These are phyloP conservation scores for Ursus arctos DNA, from an alignment of 2,113 vertebrate species.

Conservation along the genomic window DNA sequence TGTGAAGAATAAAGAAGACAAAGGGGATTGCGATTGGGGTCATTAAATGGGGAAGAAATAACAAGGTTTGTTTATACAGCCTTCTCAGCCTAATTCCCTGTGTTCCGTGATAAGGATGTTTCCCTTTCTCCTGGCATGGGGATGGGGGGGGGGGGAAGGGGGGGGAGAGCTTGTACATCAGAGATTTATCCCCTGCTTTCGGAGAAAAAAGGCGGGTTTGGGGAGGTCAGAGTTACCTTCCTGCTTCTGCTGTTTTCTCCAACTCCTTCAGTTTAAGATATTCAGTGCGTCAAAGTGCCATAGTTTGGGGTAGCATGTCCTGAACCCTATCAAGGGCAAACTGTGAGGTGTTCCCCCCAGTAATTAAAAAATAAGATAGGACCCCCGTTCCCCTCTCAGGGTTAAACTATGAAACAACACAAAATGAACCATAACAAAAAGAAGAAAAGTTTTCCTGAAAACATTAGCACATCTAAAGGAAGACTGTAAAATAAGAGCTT, in stretches of 20 bases:
- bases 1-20: not conserved
- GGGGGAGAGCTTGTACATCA: not conserved
- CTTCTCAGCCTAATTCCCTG: not conserved
- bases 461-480: not conserved
- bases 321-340: not conserved
- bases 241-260: not conserved
- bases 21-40: not conserved
- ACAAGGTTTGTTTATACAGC: not conserved
- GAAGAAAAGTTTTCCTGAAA: not conserved
- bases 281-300: not conserved
- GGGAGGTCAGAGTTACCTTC: not conserved
- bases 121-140: not conserved
- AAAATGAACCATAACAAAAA: not conserved
- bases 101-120: not conserved
- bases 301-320: not conserved
- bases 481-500: not conserved
- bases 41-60: not conserved
- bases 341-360: not conserved
- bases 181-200: not conserved
- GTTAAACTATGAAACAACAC: not conserved
- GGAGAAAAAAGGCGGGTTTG: not conserved
- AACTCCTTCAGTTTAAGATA: not conserved
- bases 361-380: not conserved
- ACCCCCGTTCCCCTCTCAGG: not conserved
- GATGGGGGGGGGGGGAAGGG: rapidly evolving